phyloP scores from a whole-genome alignment of 2,888 invertebrate species.

The Netelia melanura region DNA sequence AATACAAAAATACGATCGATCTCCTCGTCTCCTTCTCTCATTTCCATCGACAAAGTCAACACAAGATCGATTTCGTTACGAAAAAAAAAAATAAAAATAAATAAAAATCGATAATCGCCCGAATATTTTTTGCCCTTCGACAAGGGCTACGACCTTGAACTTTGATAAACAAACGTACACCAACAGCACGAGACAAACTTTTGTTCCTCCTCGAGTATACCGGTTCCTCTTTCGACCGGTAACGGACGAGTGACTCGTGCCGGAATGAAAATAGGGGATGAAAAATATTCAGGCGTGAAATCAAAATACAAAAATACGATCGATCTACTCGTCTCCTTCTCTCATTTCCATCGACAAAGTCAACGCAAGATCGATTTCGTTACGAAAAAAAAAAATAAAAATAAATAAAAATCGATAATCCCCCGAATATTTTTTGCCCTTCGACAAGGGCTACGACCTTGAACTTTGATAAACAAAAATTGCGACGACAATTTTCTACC shows the following conservation, averaged over 20 bases:
- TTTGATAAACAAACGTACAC: background rate
- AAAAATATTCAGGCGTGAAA: slow-evolving; percentile 39
- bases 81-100: no score
- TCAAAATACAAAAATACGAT: slow-evolving; percentile 10
- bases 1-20: slow-evolving; percentile 24
- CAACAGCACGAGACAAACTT: slow-evolving; percentile 36
- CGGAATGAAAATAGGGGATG: background rate
- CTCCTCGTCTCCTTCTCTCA: slow-evolving; percentile 17
- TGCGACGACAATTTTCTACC: no score
- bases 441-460: no score
- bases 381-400: background rate
- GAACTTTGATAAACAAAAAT: no score
- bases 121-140: no score
- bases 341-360: background rate
- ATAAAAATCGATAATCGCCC: no score
- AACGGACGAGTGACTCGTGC: slow-evolving; percentile 30
- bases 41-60: background rate
- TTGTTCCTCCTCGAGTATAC: slow-evolving; percentile 21
- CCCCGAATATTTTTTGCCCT: background rate
- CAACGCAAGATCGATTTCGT: background rate
- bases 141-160: no score
- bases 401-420: no score
- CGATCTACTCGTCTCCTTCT: slow-evolving; percentile 25
- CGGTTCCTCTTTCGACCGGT: slow-evolving; percentile 38
- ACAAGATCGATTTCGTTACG: background rate